Evolutionary conservation across 1,140 invertebrate genomes (phyloP).

Genomic region (Danaus plexippus): DNA sequence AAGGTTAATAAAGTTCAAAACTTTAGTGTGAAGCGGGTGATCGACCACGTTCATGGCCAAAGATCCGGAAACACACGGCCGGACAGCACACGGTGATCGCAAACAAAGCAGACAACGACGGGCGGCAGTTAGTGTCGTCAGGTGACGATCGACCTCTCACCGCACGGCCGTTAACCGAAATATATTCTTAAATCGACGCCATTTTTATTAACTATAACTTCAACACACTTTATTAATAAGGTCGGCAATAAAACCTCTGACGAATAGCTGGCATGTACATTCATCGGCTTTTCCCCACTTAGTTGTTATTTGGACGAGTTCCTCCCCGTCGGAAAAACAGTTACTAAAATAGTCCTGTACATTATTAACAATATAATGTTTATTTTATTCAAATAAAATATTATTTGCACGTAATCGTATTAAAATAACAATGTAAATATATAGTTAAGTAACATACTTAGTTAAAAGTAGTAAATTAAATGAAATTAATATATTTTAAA

Average conservation of each 20-base stretch:
- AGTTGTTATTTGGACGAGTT: conserved; percentile 26
- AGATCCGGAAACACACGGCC: conserved; percentile 24
- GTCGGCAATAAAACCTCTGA: conserved; percentile 50
- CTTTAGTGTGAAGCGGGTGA: conserved; percentile 49
- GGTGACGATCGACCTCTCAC: conserved; percentile 60
- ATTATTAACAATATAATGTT: conserved; percentile 5
- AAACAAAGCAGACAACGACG: conserved; percentile 38
- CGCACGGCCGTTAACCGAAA: conserved; percentile 57
- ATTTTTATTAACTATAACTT: conserved; percentile 41
- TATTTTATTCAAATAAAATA: neutral
- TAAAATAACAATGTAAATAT: too few relatives aligned
- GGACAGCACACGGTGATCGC: conserved; percentile 14
- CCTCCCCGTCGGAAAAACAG: too few relatives aligned
- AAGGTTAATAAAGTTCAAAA: conserved; percentile 39
- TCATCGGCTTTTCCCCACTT: conserved; percentile 35
- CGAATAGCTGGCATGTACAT: conserved; percentile 34
- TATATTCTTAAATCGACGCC: conserved; percentile 42
- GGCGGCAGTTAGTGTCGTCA: conserved; percentile 44
- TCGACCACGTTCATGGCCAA: conserved; percentile 55
- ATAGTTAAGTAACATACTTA: too few relatives aligned
- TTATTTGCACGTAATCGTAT: too few relatives aligned
- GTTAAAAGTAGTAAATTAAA: too few relatives aligned
- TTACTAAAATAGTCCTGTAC: too few relatives aligned
- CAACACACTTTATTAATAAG: conserved; percentile 47
- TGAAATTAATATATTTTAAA: too few relatives aligned